Conservation (phyloP, 2,113 vertebrate species). For the Phocoena sinus region DNA sequence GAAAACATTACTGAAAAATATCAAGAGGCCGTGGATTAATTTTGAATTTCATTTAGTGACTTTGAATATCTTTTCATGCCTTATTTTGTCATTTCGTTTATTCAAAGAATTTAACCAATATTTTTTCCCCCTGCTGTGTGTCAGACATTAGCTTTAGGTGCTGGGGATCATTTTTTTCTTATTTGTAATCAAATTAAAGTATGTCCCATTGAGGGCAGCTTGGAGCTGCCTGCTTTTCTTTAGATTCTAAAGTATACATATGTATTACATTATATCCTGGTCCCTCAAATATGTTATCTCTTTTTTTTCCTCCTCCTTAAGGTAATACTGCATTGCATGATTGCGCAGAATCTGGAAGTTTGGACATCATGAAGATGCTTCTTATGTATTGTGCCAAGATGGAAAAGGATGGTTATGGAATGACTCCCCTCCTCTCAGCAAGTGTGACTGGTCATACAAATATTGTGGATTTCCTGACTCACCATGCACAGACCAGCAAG, state of each 20-base stretch:
- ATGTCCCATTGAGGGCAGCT: neutral
- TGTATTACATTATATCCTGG: neutral
- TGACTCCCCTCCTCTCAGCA: slow-evolving; percentile 97
- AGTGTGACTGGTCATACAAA: slow-evolving; percentile 98
- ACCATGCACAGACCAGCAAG: slow-evolving; percentile 90
- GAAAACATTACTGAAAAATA: neutral
- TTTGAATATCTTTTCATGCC: neutral
- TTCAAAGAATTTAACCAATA: neutral
- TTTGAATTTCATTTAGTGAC: neutral
- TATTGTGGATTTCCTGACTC: slow-evolving; percentile 96
- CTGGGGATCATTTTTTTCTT: neutral
- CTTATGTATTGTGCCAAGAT: slow-evolving; percentile 96
- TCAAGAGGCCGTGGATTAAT: neutral
- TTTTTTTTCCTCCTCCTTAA: slow-evolving; percentile 65
- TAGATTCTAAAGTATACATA: neutral
- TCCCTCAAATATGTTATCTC: slow-evolving; percentile 13
- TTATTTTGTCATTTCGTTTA: slow-evolving; percentile 27
- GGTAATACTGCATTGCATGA: slow-evolving; percentile 98
- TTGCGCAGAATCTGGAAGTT: slow-evolving; percentile 97
- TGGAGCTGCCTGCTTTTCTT: neutral
- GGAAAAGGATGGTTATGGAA: slow-evolving; percentile 97
- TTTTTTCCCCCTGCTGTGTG: neutral
- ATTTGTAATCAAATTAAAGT: neutral
- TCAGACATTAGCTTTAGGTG: neutral
- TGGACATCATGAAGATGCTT: slow-evolving; percentile 99